phyloP scores from a whole-genome alignment of 1,140 invertebrate species.

The Olivierus martensii region DNA sequence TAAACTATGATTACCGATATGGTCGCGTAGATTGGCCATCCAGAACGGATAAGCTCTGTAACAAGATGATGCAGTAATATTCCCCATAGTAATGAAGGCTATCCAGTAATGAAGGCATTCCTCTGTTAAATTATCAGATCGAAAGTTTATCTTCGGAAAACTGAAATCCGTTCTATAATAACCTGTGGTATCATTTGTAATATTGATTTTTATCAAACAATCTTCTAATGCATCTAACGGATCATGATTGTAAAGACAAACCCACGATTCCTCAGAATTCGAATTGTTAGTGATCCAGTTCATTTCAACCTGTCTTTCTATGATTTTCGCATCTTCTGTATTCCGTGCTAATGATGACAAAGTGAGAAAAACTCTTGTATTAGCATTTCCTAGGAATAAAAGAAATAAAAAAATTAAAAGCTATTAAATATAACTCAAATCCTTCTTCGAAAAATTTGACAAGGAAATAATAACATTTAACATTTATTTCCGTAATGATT shows the following conservation, averaged over 20 bases:
- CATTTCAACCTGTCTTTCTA: slow-evolving; percentile 19
- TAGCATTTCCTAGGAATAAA: too few relatives aligned
- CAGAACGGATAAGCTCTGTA: slow-evolving; percentile 40
- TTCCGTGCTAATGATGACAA: slow-evolving; percentile 14
- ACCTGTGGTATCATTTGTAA: slow-evolving; percentile 6
- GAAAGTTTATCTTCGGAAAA: slow-evolving; percentile 14
- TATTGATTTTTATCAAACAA: slow-evolving; percentile 13
- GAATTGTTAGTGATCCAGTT: slow-evolving; percentile 17
- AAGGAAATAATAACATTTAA: too few relatives aligned
- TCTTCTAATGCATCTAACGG: slow-evolving; percentile 8
- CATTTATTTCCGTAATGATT: too few relatives aligned
- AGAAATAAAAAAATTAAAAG: too few relatives aligned
- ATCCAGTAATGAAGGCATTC: slow-evolving; percentile 35
- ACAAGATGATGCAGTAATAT: slow-evolving; percentile 38
- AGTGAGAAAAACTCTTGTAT: slow-evolving; percentile 16
- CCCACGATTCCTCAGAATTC: slow-evolving; percentile 19
- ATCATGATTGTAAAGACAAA: slow-evolving; percentile 22
- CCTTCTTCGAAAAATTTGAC: too few relatives aligned
- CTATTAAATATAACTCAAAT: too few relatives aligned
- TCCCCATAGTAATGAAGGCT: slow-evolving; percentile 34
- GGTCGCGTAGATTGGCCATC: slow-evolving; percentile 1
- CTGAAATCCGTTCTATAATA: slow-evolving; percentile 3
- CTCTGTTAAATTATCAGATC: slow-evolving; percentile 10
- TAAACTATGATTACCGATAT: slow-evolving; percentile 37
- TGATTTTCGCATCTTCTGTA: neutral